Conservation (phyloP, 2,113 vertebrate genomes). For the Albula goreensis region DNA sequence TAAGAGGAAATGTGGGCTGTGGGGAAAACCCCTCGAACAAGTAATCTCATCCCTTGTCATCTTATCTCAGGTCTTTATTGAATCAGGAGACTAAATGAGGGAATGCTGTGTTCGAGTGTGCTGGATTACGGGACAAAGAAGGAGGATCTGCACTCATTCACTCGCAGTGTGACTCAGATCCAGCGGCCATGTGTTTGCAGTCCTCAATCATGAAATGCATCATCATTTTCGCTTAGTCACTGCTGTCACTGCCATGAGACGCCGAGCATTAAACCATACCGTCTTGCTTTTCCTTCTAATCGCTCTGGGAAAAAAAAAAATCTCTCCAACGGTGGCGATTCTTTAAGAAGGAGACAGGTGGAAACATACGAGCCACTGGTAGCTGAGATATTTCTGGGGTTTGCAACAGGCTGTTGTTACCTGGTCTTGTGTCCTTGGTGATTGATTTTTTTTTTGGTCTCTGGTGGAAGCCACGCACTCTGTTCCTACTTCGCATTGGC, state of each 20-base stretch:
- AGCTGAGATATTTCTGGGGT: conserved; percentile 55
- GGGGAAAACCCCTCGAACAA: not conserved
- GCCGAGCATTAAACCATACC: too few species aligned
- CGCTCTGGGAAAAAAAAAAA: not conserved
- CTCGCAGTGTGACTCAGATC: not conserved
- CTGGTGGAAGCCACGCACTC: conserved; percentile 67
- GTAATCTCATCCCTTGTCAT: conserved; percentile 9
- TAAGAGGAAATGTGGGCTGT: not conserved
- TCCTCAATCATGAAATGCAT: not conserved
- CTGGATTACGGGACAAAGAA: conserved; percentile 30
- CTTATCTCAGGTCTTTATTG: conserved; percentile 50
- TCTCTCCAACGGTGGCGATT: not conserved
- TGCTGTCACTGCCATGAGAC: not conserved
- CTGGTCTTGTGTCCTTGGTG: conserved; percentile 60
- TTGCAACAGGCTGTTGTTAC: conserved; percentile 55
- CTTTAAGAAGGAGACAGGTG: not conserved
- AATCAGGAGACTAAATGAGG: conserved; percentile 52
- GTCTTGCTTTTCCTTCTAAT: not conserved
- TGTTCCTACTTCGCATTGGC: conserved; percentile 63
- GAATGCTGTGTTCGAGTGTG: conserved; percentile 26
- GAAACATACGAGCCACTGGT: conserved; percentile 20
- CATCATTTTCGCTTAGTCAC: not conserved
- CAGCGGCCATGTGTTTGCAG: not conserved
- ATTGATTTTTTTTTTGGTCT: conserved; percentile 63
- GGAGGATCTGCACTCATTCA: conserved; percentile 27